Evolutionary conservation across 2,888 invertebrate genomes (phyloP).

Genomic region (Leucoma salicis): DNA sequence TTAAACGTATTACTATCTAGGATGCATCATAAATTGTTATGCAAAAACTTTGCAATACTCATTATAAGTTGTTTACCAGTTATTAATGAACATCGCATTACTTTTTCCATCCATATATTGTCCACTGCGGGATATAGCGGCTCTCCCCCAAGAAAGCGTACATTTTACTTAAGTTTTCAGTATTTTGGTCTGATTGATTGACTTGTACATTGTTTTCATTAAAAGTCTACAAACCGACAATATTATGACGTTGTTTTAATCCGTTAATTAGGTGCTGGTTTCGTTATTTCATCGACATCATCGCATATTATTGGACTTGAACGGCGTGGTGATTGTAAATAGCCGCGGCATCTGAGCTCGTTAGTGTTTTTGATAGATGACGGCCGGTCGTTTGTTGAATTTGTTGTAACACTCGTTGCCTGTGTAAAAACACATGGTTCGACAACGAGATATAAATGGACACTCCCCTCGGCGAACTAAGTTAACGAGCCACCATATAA

Average conservation of each 20-base stretch:
- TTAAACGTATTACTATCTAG: too few species aligned
- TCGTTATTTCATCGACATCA: conserved; percentile 62
- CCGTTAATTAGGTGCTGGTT: conserved; percentile 49
- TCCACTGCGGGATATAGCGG: too few species aligned
- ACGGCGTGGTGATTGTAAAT: conserved; percentile 67
- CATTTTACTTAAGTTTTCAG: too few species aligned
- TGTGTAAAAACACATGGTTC: conserved; percentile 76
- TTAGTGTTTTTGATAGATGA: conserved; percentile 81
- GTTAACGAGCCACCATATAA: conserved; percentile 79
- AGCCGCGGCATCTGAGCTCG: conserved; percentile 74
- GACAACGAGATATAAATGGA: conserved; percentile 76
- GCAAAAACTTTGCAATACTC: too few species aligned
- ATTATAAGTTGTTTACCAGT: too few species aligned
- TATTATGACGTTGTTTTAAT: conserved; percentile 49
- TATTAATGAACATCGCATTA: too few species aligned
- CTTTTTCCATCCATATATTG: too few species aligned
- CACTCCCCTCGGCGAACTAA: conserved; percentile 77
- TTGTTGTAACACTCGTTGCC: conserved; percentile 71
- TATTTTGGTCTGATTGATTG: too few species aligned
- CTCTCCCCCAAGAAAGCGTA: too few species aligned
- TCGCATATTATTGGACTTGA: conserved; percentile 67
- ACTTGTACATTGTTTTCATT: too few species aligned
- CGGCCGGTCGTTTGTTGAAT: conserved; percentile 76
- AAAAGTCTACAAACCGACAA: conserved; percentile 36
- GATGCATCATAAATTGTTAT: too few species aligned